phyloP scores from a whole-genome alignment of 2,113 vertebrate species.

The Galeopterus variegatus region DNA sequence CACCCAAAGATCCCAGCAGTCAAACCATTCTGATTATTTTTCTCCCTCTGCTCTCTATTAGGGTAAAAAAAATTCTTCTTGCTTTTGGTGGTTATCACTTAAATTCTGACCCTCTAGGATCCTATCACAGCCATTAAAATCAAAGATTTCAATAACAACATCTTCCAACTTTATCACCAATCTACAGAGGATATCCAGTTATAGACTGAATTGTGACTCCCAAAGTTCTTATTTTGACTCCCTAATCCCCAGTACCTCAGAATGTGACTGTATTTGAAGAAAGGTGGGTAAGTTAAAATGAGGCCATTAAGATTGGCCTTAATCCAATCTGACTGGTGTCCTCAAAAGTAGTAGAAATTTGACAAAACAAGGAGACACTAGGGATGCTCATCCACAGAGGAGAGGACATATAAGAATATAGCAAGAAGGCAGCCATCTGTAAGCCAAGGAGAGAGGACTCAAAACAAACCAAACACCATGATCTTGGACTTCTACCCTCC shows the following conservation, averaged over 20 bases:
- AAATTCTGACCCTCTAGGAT: background rate
- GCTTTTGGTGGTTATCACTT: background rate
- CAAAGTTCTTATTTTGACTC: background rate
- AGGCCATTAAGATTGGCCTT: background rate
- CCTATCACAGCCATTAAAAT: background rate
- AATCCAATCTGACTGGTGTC: background rate
- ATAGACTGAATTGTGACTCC: background rate
- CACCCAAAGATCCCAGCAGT: background rate
- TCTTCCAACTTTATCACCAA: background rate
- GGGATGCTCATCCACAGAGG: background rate
- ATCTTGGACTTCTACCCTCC: background rate
- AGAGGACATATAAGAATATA: background rate
- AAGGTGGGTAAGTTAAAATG: background rate
- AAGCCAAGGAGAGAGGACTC: background rate
- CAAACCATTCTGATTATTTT: slow-evolving; percentile 35
- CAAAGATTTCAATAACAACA: background rate
- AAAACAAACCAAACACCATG: background rate
- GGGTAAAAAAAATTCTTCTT: background rate
- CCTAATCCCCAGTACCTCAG: background rate
- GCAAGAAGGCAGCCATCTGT: background rate
- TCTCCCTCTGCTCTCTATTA: background rate
- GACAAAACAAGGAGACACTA: background rate
- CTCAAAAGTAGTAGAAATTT: background rate
- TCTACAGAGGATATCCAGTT: background rate
- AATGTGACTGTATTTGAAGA: background rate